Base-by-base conservation (phyloP, 2,888 invertebrate genomes). In the Lordiphosa andalusiaca region DNA sequence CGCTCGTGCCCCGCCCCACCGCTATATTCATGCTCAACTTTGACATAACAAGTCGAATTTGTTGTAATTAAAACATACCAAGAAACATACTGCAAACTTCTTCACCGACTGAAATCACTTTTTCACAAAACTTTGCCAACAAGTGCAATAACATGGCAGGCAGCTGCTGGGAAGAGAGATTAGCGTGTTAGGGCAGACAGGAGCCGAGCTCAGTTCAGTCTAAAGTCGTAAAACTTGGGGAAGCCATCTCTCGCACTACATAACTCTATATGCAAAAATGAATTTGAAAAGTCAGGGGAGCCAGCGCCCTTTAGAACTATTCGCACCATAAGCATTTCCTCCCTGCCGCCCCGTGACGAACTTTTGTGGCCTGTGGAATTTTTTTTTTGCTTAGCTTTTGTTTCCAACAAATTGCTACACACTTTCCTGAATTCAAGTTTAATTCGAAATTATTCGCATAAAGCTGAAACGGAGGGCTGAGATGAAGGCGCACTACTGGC, bases 11-110 rank as follows among this genome's bases (percentile, higher is more conserved):
- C 19, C 10, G 13, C 16, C 16, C 16, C 4, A 25, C 46, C 19
- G 42, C 47, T 30, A 42, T 38, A 10, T 38, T 39, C 53, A 47
- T 19, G 48, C 44, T 67, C 50, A 81, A 77, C 69, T 84, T 71
- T 71, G 51, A 47, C 59, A 63, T 55, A 67, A 72, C 84, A 72
- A 84, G 80, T 71, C 64, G 65, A 78, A 82, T 84, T 75, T 78
- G 84, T 80, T 85, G 77, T 82, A 78, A 76, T 84, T 85, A 84
- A 84, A 82, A 80, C 67, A n/a, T n/a, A n/a, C 55, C 70, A 78
- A 81, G 71, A 72, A 78, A 82, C 80, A 78, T 72, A 78, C 70
- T 65, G 67, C 44, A 56, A 80, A 83, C 59, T 83, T 80, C 16
- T 50, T 23, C 61, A 60, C 77, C 61, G 63, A 61, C 69, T n/a